Evolutionary conservation across 2,113 vertebrate genomes (phyloP).

Genomic region (Gracilinanus agilis): DNA sequence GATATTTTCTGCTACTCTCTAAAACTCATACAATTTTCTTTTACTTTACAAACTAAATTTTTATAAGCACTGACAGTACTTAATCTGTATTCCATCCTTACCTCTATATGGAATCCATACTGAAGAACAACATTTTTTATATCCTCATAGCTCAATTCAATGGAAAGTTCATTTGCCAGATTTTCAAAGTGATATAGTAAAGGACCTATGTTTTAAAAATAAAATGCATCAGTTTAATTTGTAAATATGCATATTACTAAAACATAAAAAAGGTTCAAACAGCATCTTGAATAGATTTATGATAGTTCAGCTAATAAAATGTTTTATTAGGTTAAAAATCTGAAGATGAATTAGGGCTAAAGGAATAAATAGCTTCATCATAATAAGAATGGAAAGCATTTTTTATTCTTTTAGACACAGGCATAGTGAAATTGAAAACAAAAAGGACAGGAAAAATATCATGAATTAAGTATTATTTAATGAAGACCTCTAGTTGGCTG

Average conservation of each 20-base stretch:
- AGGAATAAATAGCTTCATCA: not conserved
- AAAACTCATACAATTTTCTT: constrained; percentile 17
- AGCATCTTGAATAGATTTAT: not conserved
- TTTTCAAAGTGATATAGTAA: constrained; percentile 99
- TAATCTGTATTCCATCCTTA: constrained; percentile 80
- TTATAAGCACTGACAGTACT: not conserved
- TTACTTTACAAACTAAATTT: constrained; percentile 37
- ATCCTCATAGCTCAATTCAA: constrained; percentile 98
- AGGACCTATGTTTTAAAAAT: constrained; percentile 88
- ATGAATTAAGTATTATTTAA: not conserved
- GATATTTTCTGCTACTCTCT: not conserved
- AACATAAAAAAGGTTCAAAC: not conserved
- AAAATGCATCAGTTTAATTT: constrained; percentile 52
- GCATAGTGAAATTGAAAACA: not conserved
- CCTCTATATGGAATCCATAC: constrained; percentile 96
- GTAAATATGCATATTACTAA: constrained; percentile 13
- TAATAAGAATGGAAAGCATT: not conserved
- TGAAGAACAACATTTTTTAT: constrained; percentile 94
- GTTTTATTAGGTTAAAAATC: not conserved
- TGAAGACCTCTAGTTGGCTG: not conserved
- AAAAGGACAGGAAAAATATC: not conserved
- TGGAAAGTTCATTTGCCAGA: constrained; percentile 97
- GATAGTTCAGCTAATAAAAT: not conserved
- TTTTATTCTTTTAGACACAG: not conserved
- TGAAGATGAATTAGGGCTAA: not conserved